These are phyloP conservation scores for Psix sp. DNA, from an alignment of 1,140 invertebrate genomes.

Conservation along the genomic window DNA sequence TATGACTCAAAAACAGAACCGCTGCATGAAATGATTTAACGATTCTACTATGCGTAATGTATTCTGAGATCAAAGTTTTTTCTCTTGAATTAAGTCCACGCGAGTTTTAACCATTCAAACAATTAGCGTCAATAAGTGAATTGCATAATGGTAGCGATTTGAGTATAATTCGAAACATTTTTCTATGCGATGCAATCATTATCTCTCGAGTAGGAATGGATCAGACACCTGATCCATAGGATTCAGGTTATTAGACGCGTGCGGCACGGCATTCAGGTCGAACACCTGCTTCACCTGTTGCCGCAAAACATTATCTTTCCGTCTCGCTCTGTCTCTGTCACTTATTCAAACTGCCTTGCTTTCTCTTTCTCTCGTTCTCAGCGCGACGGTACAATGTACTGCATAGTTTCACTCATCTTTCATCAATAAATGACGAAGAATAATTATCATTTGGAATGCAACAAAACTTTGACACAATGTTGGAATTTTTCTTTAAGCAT, in stretches of 20 bases:
- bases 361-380: conserved; percentile 43
- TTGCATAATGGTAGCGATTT: conserved; percentile 24
- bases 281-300: conserved; percentile 78
- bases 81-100: conserved; percentile 39
- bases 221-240: conserved; percentile 74
- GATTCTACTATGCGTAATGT: too few species aligned
- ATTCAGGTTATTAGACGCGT: conserved; percentile 75
- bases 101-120: conserved; percentile 21
- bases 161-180: conserved; percentile 33
- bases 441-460: conserved; percentile 62
- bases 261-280: conserved; percentile 74
- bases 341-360: conserved; percentile 26
- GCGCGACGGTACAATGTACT: conserved; percentile 53
- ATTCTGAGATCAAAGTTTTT: too few species aligned
- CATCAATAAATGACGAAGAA: conserved; percentile 72
- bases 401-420: conserved; percentile 67
- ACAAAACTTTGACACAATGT: conserved; percentile 34
- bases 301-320: conserved; percentile 76
- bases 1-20: too few species aligned
- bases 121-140: conserved; percentile 53
- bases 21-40: too few species aligned
- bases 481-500: conserved; percentile 16
- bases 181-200: conserved; percentile 62
- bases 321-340: conserved; percentile 55
- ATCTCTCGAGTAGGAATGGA: conserved; percentile 62